Conservation (phyloP, 2,113 vertebrate species). For the Alexandromys fortis region DNA sequence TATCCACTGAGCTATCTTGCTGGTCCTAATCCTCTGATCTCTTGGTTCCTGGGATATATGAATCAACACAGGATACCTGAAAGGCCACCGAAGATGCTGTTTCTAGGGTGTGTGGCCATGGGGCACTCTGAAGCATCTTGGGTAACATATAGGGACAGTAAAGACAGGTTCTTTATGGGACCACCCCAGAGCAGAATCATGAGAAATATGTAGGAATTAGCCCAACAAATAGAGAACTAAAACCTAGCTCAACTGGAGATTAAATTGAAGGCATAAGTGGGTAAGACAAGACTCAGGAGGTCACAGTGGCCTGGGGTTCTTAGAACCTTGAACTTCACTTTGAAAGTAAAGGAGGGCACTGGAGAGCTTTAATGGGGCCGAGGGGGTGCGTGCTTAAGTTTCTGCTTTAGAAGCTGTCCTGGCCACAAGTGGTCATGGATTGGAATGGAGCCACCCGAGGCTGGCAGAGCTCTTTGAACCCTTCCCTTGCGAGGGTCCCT, state of each 20-base stretch:
- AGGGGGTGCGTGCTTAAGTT: neutral
- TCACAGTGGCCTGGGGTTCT: neutral
- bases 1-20: neutral
- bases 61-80: neutral
- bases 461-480: neutral
- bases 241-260: neutral
- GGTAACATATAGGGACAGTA: neutral
- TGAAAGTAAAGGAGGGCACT: neutral
- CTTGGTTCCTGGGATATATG: neutral
- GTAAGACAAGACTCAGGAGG: neutral
- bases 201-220: neutral
- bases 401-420: neutral
- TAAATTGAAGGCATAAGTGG: neutral
- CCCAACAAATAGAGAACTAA: neutral
- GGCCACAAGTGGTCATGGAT: neutral
- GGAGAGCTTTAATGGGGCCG: neutral
- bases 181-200: neutral
- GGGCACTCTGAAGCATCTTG: neutral
- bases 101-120: neutral
- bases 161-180: neutral
- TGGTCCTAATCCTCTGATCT: neutral
- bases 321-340: conserved; percentile 28
- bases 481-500: neutral
- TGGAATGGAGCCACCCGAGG: neutral
- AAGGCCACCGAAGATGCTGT: neutral